These are phyloP conservation scores for Andinoacara biseriatus DNA, from an alignment of 2,113 vertebrate species.

Conservation along the genomic window DNA sequence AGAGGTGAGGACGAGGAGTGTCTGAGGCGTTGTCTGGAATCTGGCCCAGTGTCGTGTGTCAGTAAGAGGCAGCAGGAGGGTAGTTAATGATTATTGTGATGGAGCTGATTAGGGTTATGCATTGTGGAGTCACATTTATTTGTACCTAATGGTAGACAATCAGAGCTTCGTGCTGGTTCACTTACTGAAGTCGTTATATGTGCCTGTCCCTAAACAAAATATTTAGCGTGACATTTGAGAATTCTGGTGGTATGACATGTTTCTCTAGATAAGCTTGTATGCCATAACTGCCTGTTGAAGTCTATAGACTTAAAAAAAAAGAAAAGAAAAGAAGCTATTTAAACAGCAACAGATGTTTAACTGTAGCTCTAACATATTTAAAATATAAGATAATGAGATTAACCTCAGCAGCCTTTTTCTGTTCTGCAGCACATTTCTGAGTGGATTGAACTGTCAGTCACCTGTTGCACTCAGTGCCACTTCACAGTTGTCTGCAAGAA, in stretches of 20 bases:
- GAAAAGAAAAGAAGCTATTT: not conserved
- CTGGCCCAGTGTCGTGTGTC: conserved; percentile 8
- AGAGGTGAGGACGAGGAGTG: conserved; percentile 12
- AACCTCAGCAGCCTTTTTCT: conserved; percentile 67
- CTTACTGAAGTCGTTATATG: conserved; percentile 32
- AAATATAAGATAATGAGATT: conserved; percentile 45
- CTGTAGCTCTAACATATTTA: conserved; percentile 8
- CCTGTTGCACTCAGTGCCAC: conserved; percentile 54
- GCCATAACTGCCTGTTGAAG: not conserved
- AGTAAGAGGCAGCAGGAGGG: conserved; percentile 55
- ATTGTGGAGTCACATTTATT: conserved; percentile 63
- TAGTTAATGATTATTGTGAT: conserved; percentile 80
- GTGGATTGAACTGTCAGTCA: conserved; percentile 69
- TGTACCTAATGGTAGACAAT: conserved; percentile 51
- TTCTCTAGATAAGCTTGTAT: not conserved
- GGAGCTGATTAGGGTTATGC: conserved; percentile 74
- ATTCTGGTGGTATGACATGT: not conserved
- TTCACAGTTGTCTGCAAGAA: conserved; percentile 62
- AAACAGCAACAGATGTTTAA: conserved; percentile 30
- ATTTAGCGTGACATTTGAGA: not conserved
- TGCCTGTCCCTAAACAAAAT: not conserved
- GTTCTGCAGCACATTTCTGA: conserved; percentile 49
- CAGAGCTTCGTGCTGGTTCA: conserved; percentile 38
- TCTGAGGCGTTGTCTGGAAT: conserved; percentile 43
- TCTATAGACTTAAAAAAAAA: too few relatives aligned